These are phyloP conservation scores for Sapayoa aenigma DNA, from an alignment of 2,113 vertebrate species.

Conservation along the genomic window DNA sequence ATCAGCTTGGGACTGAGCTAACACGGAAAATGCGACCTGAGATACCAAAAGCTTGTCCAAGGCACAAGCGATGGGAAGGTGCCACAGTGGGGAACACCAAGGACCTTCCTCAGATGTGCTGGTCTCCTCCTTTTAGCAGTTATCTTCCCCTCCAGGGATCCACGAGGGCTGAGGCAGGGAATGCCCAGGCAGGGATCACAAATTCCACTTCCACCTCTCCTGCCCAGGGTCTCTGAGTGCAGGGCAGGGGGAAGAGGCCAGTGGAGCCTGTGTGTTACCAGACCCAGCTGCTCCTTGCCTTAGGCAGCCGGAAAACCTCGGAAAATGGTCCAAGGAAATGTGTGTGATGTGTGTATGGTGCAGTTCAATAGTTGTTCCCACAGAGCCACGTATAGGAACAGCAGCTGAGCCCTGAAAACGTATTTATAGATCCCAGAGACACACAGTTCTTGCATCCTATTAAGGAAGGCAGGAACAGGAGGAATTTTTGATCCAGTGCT, in stretches of 20 bases:
- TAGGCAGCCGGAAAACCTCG: not conserved
- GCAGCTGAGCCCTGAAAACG: not conserved
- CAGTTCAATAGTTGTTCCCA: not conserved
- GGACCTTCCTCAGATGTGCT: accelerated
- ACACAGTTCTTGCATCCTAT: not conserved
- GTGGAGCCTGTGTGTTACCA: not conserved
- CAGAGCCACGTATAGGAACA: not conserved
- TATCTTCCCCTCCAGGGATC: too few relatives aligned
- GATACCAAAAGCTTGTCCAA: not conserved
- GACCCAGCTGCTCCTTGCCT: not conserved
- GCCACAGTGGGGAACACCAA: not conserved
- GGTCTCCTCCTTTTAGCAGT: not conserved
- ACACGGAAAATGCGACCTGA: not conserved
- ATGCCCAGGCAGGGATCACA: not conserved
- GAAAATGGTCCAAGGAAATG: not conserved
- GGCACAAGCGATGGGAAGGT: not conserved
- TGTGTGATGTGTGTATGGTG: not conserved
- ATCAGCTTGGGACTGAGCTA: not conserved
- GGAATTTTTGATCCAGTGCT: slow-evolving; percentile 16
- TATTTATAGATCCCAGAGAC: slow-evolving; percentile 1
- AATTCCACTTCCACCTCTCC: too few relatives aligned
- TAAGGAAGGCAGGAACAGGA: not conserved
- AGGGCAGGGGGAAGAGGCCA: too few relatives aligned
- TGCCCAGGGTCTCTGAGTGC: too few relatives aligned
- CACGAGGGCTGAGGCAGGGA: too few relatives aligned